Evolutionary conservation across 53 echinoderm and acorn worm species (phyloP).

Genomic region (Echinarachnius parma): DNA sequence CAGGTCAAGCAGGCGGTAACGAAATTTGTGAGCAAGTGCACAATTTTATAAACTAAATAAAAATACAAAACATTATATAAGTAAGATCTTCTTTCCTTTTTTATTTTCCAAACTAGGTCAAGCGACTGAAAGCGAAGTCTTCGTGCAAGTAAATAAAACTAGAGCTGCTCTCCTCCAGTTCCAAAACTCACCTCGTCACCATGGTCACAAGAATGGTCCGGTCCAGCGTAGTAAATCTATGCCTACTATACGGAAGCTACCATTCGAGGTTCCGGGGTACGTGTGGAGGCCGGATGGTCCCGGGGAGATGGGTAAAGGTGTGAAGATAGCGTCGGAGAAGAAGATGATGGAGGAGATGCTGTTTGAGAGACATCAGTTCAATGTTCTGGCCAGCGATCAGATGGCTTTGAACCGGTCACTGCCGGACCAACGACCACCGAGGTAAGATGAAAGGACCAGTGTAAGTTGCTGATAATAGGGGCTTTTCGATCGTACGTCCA

Average conservation of each 20-base stretch:
- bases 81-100: no score
- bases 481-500: no score
- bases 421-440: constrained; percentile 73
- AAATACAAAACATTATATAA: no score
- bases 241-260: background rate
- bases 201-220: background rate
- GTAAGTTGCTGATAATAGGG: no score
- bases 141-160: constrained; percentile 27
- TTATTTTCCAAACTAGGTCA: background rate
- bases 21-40: no score
- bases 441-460: no score
- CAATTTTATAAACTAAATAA: no score
- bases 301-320: constrained; percentile 63
- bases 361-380: constrained; percentile 63
- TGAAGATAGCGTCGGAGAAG: constrained; percentile 38
- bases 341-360: constrained; percentile 28
- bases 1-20: no score
- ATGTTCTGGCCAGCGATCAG: constrained; percentile 67
- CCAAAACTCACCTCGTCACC: background rate
- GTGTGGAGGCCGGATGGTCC: constrained; percentile 41
- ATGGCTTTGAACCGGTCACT: constrained; percentile 75
- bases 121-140: no score
- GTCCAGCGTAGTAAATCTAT: background rate
- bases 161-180: constrained; percentile 7
- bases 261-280: constrained; percentile 36